Base-by-base conservation (phyloP, 2,113 vertebrate genomes). In the Heterotilapia buettikoferi region DNA sequence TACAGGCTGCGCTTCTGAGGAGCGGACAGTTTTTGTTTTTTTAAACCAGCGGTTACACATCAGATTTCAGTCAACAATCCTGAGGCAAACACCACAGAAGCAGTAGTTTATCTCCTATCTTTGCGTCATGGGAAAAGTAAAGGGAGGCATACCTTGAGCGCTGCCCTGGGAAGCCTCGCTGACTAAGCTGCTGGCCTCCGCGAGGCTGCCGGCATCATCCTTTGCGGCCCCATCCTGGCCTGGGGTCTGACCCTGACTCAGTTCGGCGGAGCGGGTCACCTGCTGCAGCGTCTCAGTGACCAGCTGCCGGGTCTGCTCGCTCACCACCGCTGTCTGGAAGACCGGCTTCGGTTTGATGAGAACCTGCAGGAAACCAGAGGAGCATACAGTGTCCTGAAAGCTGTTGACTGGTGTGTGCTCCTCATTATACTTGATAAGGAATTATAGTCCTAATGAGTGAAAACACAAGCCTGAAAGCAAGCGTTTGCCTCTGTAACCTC, bases 311-410 rank as follows among this genome's bases (percentile, higher is more conserved):
- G 98, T 97, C 91, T 99, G 98, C 59, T 99, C 98, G 12, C 98
- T 99, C 96, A 99, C 97, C 92, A 99, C 96, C 0, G 98, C 98
- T 1, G 98, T 96, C 96, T 99, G 98, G 95, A 99, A 99, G 83
- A 99, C 97, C 4, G 99, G 99, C 95, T 99, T 99, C 1, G 99
- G 99, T 92, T 99, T 99, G 95, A 99, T 99, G 73, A 99, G 97
- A 85, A 99, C 99, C 99, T 99, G 92, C 16, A 81, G 73, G 91
- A 86, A 76, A 79, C 5, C 38, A 85, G 21, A 80, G 29, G 36
- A 59, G 54, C 19, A 40, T 1, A 52, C 9, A n/a, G 18, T 7
- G n/a, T 33, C 50, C 19, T 24, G 40, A 45, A 86, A 59, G 24
- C 76, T 33, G 66, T n/a, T 71, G 21, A 71, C 33, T 52, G 31